Conservation (phyloP, 2,888 invertebrate genomes). For the Orthosia cruda region DNA sequence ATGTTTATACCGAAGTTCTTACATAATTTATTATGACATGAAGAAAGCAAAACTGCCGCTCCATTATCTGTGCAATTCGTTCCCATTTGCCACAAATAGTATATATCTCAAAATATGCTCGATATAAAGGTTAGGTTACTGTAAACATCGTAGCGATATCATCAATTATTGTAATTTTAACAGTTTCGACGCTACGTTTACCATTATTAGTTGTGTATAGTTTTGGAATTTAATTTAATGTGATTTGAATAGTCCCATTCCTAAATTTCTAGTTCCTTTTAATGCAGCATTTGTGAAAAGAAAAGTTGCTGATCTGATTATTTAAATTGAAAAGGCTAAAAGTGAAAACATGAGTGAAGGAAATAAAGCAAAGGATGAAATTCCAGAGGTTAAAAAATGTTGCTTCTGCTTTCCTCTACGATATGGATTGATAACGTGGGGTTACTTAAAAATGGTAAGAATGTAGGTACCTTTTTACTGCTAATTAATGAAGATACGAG, state of each 20-base stretch:
- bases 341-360: constrained; percentile 16
- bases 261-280: not conserved
- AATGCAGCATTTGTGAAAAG: not conserved
- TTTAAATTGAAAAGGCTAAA: not conserved
- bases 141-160: constrained; percentile 28
- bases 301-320: not conserved
- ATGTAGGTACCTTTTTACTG: not conserved
- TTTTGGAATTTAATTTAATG: not conserved
- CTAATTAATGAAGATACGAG: too few relatives aligned
- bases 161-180: not conserved
- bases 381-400: constrained; percentile 59
- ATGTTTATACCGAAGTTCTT: too few relatives aligned
- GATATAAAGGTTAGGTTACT: constrained; percentile 32
- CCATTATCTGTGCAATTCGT: not conserved
- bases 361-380: constrained; percentile 21
- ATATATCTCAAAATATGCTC: not conserved
- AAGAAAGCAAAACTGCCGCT: not conserved
- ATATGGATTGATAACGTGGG: constrained; percentile 65
- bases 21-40: not conserved
- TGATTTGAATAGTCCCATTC: not conserved
- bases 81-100: not conserved
- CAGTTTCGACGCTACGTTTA: not conserved
- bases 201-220: not conserved
- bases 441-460: constrained; percentile 66
- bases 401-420: constrained; percentile 68